Conservation (phyloP, 2,888 invertebrate species). For the Brenthis daphne region DNA sequence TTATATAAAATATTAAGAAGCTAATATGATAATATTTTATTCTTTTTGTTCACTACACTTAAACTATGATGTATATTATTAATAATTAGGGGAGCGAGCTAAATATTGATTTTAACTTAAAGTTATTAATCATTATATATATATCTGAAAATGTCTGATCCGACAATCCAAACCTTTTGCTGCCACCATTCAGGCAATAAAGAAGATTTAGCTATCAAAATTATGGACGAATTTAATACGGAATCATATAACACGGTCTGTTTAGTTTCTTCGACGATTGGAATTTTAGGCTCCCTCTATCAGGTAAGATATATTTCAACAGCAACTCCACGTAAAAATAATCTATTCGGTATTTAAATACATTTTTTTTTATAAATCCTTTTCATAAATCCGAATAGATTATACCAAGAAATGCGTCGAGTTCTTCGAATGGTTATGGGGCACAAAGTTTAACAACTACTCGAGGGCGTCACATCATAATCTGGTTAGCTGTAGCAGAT, state of each 20-base stretch:
- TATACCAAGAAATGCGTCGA: constrained; percentile 82
- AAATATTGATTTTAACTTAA: constrained; percentile 13
- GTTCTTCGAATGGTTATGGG: constrained; percentile 77
- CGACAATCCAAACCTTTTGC: constrained; percentile 91
- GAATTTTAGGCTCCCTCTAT: constrained; percentile 88
- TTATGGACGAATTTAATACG: constrained; percentile 88
- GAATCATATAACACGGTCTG: constrained; percentile 88
- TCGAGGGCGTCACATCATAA: constrained; percentile 86
- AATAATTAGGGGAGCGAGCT: not conserved
- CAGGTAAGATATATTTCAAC: constrained; percentile 79
- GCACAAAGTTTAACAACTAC: constrained; percentile 83
- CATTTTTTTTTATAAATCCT: not conserved
- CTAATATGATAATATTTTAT: too few species aligned
- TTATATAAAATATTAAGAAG: too few species aligned
- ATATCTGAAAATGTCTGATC: constrained; percentile 85
- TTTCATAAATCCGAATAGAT: constrained; percentile 73
- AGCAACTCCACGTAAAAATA: not conserved
- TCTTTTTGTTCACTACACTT: not conserved
- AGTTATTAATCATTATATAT: not conserved
- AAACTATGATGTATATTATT: not conserved
- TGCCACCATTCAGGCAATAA: constrained; percentile 87
- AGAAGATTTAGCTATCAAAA: constrained; percentile 84
- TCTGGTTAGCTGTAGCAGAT: constrained; percentile 91
- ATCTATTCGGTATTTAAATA: not conserved
- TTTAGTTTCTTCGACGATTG: constrained; percentile 87